phyloP scores from a whole-genome alignment of 2,113 vertebrate species.

The Melospiza melodia region DNA sequence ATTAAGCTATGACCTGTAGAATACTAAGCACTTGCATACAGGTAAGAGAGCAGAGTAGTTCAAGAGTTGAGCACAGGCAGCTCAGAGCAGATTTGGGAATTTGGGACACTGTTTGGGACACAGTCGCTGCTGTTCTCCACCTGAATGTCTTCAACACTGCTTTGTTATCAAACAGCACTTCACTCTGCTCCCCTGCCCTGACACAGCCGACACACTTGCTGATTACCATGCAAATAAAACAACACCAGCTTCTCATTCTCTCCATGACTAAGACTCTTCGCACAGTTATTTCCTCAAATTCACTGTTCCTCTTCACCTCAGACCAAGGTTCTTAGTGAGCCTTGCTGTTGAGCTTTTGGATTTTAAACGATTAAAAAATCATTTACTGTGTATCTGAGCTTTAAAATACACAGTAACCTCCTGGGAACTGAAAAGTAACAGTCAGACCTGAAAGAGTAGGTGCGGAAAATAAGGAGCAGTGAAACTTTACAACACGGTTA shows the following conservation, averaged over 20 bases:
- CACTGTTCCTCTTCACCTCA: not conserved
- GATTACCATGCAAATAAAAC: not conserved
- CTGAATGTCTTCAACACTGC: fast-evolving
- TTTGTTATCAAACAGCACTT: not conserved
- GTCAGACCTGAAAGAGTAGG: not conserved
- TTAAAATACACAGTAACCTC: not conserved
- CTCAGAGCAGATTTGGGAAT: not conserved
- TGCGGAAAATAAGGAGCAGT: not conserved
- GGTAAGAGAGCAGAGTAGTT: fast-evolving
- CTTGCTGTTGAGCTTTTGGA: not conserved
- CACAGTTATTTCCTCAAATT: not conserved
- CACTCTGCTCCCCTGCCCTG: not conserved
- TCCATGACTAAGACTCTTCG: not conserved
- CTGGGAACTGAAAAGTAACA: not conserved
- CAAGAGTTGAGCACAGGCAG: not conserved
- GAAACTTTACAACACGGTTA: not conserved
- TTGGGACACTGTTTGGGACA: not conserved
- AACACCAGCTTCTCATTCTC: not conserved
- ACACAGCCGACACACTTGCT: not conserved
- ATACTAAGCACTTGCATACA: not conserved
- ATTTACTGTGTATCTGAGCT: not conserved
- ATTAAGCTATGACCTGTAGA: not conserved
- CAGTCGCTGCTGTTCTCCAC: not conserved
- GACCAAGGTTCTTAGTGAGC: not conserved
- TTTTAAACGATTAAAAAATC: not conserved